These are phyloP conservation scores for Macropodus opercularis DNA, from an alignment of 2,797 vertebrate genomes.

Conservation along the genomic window DNA sequence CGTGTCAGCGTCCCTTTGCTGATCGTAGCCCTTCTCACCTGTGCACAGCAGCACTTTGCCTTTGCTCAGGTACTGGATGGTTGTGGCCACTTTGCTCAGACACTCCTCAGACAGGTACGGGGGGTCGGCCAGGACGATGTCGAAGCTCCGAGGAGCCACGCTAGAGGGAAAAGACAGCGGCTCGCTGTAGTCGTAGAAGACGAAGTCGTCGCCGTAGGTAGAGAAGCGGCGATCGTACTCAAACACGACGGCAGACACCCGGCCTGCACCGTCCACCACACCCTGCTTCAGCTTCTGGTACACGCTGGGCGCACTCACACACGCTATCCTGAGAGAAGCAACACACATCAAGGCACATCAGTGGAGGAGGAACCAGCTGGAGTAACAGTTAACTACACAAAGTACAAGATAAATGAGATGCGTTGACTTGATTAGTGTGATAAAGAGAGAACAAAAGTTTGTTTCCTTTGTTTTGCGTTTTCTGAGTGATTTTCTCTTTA, in stretches of 20 bases:
- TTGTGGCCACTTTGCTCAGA: constrained; percentile 88
- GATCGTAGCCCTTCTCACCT: too few species aligned
- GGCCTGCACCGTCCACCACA: constrained; percentile 50
- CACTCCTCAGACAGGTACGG: constrained; percentile 95
- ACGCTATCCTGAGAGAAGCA: constrained; percentile 85
- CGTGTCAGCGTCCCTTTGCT: too few species aligned
- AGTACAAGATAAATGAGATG: too few species aligned
- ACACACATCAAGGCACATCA: neutral
- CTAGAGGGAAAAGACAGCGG: constrained; percentile 83
- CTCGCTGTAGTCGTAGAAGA: constrained; percentile 93
- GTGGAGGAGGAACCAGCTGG: neutral
- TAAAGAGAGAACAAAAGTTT: too few species aligned
- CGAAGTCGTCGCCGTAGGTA: constrained; percentile 89
- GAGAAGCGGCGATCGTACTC: constrained; percentile 93
- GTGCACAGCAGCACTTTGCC: constrained; percentile 95
- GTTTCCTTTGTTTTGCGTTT: too few species aligned
- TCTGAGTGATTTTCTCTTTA: too few species aligned
- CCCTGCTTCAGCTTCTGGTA: constrained; percentile 92
- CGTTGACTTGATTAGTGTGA: too few species aligned
- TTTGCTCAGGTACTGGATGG: constrained; percentile 87
- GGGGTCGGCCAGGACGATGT: constrained; percentile 92
- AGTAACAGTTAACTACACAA: too few species aligned
- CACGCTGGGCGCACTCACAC: constrained; percentile 91
- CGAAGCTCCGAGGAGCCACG: constrained; percentile 85
- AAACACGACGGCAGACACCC: constrained; percentile 79